These are phyloP conservation scores for Hirudinaria manillensis DNA, from an alignment of 2,888 invertebrate genomes.

Conservation along the genomic window DNA sequence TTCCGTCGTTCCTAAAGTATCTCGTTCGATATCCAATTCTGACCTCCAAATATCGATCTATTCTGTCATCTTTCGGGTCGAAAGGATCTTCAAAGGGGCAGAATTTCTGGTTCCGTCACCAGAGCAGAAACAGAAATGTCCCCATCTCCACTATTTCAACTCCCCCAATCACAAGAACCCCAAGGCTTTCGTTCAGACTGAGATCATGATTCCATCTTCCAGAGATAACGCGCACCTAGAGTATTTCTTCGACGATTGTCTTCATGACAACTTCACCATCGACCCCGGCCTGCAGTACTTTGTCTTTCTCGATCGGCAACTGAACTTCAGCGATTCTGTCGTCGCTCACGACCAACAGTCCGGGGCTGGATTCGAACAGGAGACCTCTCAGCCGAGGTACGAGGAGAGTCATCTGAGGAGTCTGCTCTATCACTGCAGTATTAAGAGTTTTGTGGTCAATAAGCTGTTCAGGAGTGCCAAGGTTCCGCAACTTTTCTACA, in stretches of 20 bases:
- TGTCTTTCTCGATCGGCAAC: not conserved
- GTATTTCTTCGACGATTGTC: not conserved
- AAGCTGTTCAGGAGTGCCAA: slow-evolving; percentile 1
- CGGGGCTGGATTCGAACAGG: too few relatives aligned
- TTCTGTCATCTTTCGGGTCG: slow-evolving; percentile 1
- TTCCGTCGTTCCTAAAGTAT: not conserved
- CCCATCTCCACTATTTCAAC: not conserved
- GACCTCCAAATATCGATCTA: not conserved
- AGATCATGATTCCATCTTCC: not conserved
- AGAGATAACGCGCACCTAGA: not conserved
- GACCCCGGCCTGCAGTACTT: not conserved
- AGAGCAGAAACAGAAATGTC: slow-evolving; percentile 1
- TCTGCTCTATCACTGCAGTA: not conserved
- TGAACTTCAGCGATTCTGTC: slow-evolving; percentile 1
- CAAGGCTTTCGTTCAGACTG: not conserved
- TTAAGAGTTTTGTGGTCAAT: not conserved
- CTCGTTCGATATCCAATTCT: not conserved
- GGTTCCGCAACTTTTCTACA: not conserved
- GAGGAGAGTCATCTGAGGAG: not conserved
- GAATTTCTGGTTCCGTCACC: not conserved
- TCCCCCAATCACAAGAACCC: not conserved
- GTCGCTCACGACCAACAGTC: not conserved
- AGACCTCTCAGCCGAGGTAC: not conserved
- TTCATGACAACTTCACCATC: not conserved
- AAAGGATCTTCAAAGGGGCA: slow-evolving; percentile 4